phyloP scores from a whole-genome alignment of 2,888 invertebrate species.

The Oligia strigilis region DNA sequence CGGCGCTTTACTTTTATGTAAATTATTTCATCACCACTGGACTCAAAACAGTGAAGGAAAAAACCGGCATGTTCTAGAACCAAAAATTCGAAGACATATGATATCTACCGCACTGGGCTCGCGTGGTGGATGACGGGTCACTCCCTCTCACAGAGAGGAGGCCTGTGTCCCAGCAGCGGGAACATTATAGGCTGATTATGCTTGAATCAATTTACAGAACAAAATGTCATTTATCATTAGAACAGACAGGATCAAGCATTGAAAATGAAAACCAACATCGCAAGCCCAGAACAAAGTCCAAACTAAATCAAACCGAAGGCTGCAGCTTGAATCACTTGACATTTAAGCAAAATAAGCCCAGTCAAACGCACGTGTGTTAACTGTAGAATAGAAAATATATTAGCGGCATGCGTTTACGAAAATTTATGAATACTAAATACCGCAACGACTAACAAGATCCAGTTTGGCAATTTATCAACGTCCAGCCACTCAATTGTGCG shows the following conservation, averaged over 20 bases:
- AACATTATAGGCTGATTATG: background rate
- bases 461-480: slow-evolving; percentile 71
- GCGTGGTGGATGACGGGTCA: too few species aligned
- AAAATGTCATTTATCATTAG: background rate
- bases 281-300: slow-evolving; percentile 31
- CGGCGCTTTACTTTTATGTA: too few species aligned
- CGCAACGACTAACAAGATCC: slow-evolving; percentile 65
- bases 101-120: too few species aligned
- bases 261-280: slow-evolving; percentile 44
- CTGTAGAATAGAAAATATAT: slow-evolving; percentile 62
- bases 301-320: slow-evolving; percentile 44
- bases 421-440: slow-evolving; percentile 72
- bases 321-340: slow-evolving; percentile 55
- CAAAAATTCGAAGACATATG: too few species aligned
- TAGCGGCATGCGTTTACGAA: slow-evolving; percentile 63
- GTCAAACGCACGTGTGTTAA: slow-evolving; percentile 60
- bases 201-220: background rate
- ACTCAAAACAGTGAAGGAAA: too few species aligned
- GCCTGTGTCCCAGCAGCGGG: background rate
- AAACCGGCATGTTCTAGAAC: too few species aligned
- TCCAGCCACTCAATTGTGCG: slow-evolving; percentile 67
- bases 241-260: slow-evolving; percentile 15
- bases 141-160: too few species aligned
- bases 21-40: too few species aligned
- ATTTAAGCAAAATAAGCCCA: slow-evolving; percentile 58